Evolutionary conservation across 1,140 invertebrate genomes (phyloP).

Genomic region (Oryzaephilus surinamensis): DNA sequence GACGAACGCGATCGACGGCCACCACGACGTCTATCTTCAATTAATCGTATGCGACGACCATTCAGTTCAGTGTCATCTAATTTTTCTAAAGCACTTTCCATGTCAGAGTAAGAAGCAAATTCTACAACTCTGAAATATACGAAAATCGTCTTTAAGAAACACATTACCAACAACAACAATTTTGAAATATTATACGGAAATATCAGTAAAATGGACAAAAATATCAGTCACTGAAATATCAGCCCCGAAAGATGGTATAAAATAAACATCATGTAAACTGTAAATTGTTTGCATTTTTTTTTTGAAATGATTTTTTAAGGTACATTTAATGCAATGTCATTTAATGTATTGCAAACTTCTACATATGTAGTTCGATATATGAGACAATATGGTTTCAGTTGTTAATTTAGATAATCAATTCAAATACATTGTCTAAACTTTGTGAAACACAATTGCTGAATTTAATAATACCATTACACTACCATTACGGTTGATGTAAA

Average conservation of each 20-base stretch:
- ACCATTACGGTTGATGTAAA: too few relatives aligned
- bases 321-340: too few relatives aligned
- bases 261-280: constrained; percentile 5
- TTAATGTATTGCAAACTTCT: too few relatives aligned
- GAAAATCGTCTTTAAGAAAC: neutral
- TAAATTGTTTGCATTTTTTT: too few relatives aligned
- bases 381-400: too few relatives aligned
- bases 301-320: too few relatives aligned
- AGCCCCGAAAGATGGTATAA: constrained; percentile 12
- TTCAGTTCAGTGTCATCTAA: constrained; percentile 92
- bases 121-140: constrained; percentile 62
- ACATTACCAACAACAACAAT: neutral
- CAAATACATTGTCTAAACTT: too few relatives aligned
- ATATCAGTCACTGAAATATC: constrained; percentile 5
- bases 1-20: constrained; percentile 32
- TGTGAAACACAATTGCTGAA: too few relatives aligned
- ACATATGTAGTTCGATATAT: too few relatives aligned
- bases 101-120: constrained; percentile 81
- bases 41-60: constrained; percentile 54
- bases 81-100: constrained; percentile 92
- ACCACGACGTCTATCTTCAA: constrained; percentile 57
- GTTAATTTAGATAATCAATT: too few relatives aligned
- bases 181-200: neutral
- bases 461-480: too few relatives aligned
- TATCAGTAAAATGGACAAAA: neutral